These are phyloP conservation scores for Xestoiulus laeticollis DNA, from an alignment of 2,888 invertebrate genomes.

Conservation along the genomic window DNA sequence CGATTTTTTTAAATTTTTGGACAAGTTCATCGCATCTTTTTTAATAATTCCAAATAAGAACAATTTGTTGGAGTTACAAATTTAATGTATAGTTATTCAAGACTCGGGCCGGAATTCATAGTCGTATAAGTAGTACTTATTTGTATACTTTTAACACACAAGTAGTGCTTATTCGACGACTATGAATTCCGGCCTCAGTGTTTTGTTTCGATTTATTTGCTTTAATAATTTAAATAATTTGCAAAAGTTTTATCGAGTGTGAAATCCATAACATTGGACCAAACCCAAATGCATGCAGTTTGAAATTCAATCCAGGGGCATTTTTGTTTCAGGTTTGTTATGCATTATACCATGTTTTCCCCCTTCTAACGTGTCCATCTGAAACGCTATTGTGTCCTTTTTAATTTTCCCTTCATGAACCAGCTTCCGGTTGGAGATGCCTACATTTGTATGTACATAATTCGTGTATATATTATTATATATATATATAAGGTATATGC, in stretches of 20 bases:
- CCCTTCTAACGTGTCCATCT: not conserved
- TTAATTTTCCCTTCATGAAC: not conserved
- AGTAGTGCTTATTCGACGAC: too few relatives aligned
- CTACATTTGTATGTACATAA: slow-evolving; percentile 3
- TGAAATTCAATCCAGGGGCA: not conserved
- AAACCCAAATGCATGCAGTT: not conserved
- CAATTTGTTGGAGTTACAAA: not conserved
- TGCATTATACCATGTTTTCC: not conserved
- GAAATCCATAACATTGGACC: not conserved
- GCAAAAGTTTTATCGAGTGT: not conserved
- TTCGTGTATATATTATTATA: slow-evolving; percentile 4
- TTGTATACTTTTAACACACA: too few relatives aligned
- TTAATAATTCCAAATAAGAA: not conserved
- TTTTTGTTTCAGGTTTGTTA: not conserved
- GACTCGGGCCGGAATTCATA: too few relatives aligned
- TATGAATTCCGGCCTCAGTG: too few relatives aligned
- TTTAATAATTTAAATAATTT: not conserved
- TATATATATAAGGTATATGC: slow-evolving; percentile 16
- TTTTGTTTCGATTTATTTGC: not conserved
- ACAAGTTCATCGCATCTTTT: not conserved
- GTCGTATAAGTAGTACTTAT: too few relatives aligned
- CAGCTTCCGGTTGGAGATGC: not conserved
- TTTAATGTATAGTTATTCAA: not conserved
- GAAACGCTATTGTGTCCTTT: not conserved
- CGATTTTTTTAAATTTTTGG: not conserved